These are phyloP conservation scores for Mongoloraphidia duomilia DNA, from an alignment of 2,888 invertebrate species.

Conservation along the genomic window DNA sequence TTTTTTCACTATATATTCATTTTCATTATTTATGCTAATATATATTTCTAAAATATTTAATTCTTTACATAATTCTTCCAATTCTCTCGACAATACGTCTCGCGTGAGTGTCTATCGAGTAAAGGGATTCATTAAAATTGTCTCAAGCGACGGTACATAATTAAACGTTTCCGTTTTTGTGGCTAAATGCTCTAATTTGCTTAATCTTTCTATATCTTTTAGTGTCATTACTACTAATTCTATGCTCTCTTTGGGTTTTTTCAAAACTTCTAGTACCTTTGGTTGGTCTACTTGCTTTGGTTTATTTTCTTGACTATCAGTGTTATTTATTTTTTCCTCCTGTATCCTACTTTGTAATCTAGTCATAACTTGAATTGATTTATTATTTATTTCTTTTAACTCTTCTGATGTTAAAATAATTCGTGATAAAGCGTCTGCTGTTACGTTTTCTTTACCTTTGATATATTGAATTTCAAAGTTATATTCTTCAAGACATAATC, in stretches of 20 bases:
- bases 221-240: conserved; percentile 2
- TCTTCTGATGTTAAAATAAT: conserved; percentile 5
- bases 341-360: background rate
- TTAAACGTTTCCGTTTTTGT: too few relatives aligned
- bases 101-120: conserved; percentile 4
- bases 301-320: background rate
- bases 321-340: background rate
- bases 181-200: too few relatives aligned
- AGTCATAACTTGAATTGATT: conserved; percentile 5
- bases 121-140: background rate
- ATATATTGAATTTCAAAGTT: conserved; percentile 15
- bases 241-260: conserved; percentile 6
- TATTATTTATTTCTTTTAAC: conserved; percentile 9
- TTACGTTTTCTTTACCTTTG: conserved; percentile 13
- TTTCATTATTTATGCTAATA: conserved; percentile 9
- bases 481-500: conserved; percentile 16
- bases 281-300: conserved; percentile 9
- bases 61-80: too few relatives aligned
- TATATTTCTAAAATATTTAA: conserved; percentile 2
- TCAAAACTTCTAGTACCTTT: conserved; percentile 9
- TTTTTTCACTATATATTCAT: background rate
- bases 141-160: too few relatives aligned
- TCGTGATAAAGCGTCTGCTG: conserved; percentile 8
- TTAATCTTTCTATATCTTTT: background rate
- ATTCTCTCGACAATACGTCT: conserved; percentile 6